These are phyloP conservation scores for Ia io DNA, from an alignment of 2,113 vertebrate genomes.

Conservation along the genomic window DNA sequence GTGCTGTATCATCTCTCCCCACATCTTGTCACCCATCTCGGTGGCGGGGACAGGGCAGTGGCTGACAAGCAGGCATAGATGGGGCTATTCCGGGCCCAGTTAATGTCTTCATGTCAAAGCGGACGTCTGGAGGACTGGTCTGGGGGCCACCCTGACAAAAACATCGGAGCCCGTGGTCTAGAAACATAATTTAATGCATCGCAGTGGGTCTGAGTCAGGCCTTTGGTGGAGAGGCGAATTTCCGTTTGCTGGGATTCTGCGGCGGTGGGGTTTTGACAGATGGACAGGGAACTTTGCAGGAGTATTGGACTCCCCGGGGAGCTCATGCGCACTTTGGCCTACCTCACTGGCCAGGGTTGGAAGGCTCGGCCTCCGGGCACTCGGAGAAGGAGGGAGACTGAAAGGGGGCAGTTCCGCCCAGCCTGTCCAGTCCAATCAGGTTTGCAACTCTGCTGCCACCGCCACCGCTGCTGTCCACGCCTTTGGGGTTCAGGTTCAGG, in stretches of 20 bases:
- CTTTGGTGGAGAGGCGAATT: background rate
- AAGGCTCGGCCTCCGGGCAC: background rate
- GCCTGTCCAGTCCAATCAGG: background rate
- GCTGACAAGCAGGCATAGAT: background rate
- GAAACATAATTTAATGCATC: slow-evolving; percentile 87
- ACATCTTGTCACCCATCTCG: background rate
- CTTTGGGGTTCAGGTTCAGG: background rate
- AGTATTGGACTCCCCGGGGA: slow-evolving; percentile 60
- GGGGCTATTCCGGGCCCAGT: background rate
- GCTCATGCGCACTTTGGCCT: background rate
- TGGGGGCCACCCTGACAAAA: slow-evolving; percentile 64
- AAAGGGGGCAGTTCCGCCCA: background rate
- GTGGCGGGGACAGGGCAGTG: background rate
- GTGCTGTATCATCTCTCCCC: background rate
- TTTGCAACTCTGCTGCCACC: background rate
- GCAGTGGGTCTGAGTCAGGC: background rate
- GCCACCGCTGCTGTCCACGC: background rate
- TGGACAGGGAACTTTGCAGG: slow-evolving; percentile 73
- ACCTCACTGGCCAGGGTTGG: background rate
- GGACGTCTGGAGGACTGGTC: background rate
- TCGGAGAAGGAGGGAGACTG: background rate
- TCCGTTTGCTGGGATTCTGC: slow-evolving; percentile 64
- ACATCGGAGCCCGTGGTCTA: slow-evolving; percentile 79
- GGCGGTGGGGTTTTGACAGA: slow-evolving; percentile 68
- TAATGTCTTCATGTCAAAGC: background rate